A percentile compares a stretch with the other conserved stretches of the same genome.
Conservation (phyloP, 2,888 invertebrate genomes). For the Machimus rusticus region DNA sequence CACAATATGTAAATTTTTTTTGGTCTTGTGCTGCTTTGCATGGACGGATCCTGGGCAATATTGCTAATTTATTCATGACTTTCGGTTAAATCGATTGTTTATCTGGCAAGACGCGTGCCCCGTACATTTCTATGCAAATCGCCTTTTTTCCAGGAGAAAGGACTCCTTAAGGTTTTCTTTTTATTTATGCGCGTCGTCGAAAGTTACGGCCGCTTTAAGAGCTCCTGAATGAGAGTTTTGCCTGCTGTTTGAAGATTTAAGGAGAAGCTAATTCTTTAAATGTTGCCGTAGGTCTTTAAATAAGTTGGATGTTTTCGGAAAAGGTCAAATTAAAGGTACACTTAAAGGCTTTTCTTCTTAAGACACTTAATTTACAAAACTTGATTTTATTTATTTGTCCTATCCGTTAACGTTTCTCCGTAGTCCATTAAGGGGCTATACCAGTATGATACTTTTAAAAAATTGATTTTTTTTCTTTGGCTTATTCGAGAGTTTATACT, state of each 20-base stretch:
- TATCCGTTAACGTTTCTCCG: too few relatives aligned
- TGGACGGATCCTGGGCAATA: not conserved
- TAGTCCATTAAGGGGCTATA: too few relatives aligned
- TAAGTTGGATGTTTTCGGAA: too few relatives aligned
- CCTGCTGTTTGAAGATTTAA: not conserved
- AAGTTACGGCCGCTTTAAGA: not conserved
- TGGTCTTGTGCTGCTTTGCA: not conserved
- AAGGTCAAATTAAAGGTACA: too few relatives aligned
- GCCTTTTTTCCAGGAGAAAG: not conserved
- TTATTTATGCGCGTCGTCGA: not conserved
- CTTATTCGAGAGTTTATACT: too few relatives aligned
- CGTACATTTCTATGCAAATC: not conserved
- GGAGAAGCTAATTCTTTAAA: not conserved
- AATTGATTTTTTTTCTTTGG: too few relatives aligned
- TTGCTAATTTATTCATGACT: conserved; percentile 33
- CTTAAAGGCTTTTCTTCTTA: too few relatives aligned
- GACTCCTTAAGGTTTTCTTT: not conserved
- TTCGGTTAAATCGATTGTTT: conserved; percentile 34
- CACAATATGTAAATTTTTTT: conserved; percentile 12
- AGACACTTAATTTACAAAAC: too few relatives aligned
- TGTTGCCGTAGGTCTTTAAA: not conserved
- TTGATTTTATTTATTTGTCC: too few relatives aligned
- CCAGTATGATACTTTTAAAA: too few relatives aligned
- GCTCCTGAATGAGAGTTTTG: not conserved
- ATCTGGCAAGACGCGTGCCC: not conserved